Conservation (phyloP, 2,113 vertebrate species). For the Apteryx owenii region DNA sequence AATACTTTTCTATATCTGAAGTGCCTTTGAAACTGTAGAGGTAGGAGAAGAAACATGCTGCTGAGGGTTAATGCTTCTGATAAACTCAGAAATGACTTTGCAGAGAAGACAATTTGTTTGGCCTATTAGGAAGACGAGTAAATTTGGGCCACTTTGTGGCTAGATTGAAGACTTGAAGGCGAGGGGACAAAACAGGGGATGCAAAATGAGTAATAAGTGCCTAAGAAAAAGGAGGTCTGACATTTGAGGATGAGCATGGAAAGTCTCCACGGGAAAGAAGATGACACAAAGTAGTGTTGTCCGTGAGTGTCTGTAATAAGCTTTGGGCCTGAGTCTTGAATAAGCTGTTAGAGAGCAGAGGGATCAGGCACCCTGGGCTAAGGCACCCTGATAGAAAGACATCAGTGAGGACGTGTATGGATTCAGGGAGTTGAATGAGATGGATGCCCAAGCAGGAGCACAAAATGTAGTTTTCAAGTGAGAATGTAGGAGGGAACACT, state of each 20-base stretch:
- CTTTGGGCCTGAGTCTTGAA: neutral
- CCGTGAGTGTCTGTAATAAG: neutral
- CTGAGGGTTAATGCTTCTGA: neutral
- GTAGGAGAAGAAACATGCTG: neutral
- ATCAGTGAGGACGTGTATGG: neutral
- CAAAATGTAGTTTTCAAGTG: neutral
- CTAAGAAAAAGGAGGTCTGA: neutral
- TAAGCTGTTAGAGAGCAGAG: neutral
- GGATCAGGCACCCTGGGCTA: neutral
- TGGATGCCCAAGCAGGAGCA: neutral
- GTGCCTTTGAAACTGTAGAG: neutral
- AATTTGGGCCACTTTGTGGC: neutral
- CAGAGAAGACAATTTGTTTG: neutral
- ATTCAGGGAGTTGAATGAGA: neutral
- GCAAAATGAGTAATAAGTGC: neutral
- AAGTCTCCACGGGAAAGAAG: neutral
- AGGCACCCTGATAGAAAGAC: neutral
- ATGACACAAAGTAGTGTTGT: rapidly evolving
- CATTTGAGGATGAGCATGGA: neutral
- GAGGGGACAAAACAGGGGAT: neutral
- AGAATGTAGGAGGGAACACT: neutral
- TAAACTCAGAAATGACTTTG: neutral
- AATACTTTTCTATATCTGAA: neutral
- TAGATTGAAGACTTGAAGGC: neutral
- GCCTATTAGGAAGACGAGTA: rapidly evolving